Evolutionary conservation across 92 coral and sea anemone genomes (phyloP), one percentile per base, ranked within the genome.

Genomic region (Muricea muricata): DNA sequence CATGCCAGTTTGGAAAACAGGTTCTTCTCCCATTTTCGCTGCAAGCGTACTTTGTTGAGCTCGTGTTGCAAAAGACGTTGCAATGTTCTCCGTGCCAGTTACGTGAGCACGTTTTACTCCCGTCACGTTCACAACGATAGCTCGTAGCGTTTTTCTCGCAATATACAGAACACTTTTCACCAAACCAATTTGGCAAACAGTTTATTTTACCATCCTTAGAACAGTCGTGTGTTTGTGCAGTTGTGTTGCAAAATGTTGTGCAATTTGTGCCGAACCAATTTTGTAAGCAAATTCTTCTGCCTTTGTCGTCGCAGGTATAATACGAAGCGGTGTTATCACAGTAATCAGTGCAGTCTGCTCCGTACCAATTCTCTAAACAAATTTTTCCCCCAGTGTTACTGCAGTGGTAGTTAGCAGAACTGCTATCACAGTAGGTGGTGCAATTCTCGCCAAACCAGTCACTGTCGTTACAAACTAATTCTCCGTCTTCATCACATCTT

Each of bases 361-460:
- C 97, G 76, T 87, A 89, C 94, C 97, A 94, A 89, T 93, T 80
- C 8, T 83, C 65, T 35, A 88, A 65, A 46, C 98, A 93, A 0
- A 89, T 10, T 35, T 75, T 89, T 33, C 46, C 82, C 57, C 65
- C 73, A 71, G 47, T 85, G 77, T 6, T 29, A 11, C 47, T 91
- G 88, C 66, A 77, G 14, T 25, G 28, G 39, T 28, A 63, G 37
- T 63, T 28, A 6, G n/a, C 18, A 0, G 34, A 30, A 6, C 78
- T 66, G 26, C 78, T 60, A 14, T 54, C 10, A 60, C 98, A 94
- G 34, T 84, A 73, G 54, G 11, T 83, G 10, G 88, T 80, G 56
- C 98, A 94, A 69, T 87, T 74, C 54, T 20, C 50, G 9, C 87
- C 90, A 83, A 75, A 91, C 93, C 90, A 90, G 54, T 63, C 6